Evolutionary conservation across 2,113 vertebrate species (phyloP), one percentile per base, ranked within the genome.

Genomic region (Buteo buteo): DNA sequence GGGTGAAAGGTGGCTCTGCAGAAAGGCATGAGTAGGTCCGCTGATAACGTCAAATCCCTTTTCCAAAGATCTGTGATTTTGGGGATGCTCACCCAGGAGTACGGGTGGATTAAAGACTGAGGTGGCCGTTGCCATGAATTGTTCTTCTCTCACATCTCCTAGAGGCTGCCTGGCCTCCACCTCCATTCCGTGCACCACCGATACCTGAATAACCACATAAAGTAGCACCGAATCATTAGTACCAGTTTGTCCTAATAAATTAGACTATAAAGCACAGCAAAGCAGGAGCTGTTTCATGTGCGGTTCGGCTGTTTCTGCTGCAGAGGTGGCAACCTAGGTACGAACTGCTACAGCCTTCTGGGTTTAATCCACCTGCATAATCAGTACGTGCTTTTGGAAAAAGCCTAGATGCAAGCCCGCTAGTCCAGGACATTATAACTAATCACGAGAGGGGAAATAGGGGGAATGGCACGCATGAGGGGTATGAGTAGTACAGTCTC

Each of bases 171-270:
- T 47, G 58, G 21, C 24, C 58, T 59, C 36, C 40, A 55, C 16
- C 16, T 55, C 65, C 17, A 32, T 5, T 16, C 21, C 11, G 14
- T 55, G 10, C 31, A 57, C 38, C 50, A 50, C 47, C 3, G 6
- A 3, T 6, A 70, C 36, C 62, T 28, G 40, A 77, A 77, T 4
- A 72, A 65, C 40, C 32, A n/a, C 0, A 0, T 4, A 42, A 66
- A 74, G 25, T 1, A 1, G 28, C 62, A 40, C 16, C 2, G 0
- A 31, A 44, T 6, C 42, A 2, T 12, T 15, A 19, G 59, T 19
- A 44, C n/a, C 55, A 26, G 13, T 58, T 84, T 64, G 13, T 54
- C 34, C 26, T 16, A 1, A 38, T 5, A 28, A 13, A 29, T 1
- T 0, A 49, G 20, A 19, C 13, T 12, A 16, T 1, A 13, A 20